These are phyloP conservation scores for Pedionomus torquatus DNA, from an alignment of 2,113 vertebrate species.

Conservation along the genomic window DNA sequence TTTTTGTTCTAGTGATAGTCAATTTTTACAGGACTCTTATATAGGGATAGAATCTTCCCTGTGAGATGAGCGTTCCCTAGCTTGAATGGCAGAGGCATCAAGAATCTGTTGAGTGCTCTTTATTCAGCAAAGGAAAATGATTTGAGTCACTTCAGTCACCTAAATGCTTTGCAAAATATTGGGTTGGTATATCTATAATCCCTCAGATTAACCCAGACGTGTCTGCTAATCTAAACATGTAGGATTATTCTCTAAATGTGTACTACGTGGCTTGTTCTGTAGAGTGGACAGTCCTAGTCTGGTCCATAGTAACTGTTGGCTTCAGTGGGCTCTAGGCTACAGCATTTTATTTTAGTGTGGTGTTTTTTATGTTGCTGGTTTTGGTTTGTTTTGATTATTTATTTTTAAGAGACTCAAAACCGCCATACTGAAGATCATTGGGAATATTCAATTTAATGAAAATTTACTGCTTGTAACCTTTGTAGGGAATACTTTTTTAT, in stretches of 20 bases:
- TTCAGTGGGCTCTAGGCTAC: not conserved
- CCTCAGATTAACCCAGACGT: constrained; percentile 1
- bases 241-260: not conserved
- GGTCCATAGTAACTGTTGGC: not conserved
- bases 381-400: not conserved
- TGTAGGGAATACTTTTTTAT: not conserved
- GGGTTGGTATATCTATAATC: constrained; percentile 42
- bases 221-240: constrained; percentile 2
- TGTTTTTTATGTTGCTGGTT: not conserved
- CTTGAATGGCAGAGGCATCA: constrained; percentile 47
- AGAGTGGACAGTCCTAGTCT: not conserved
- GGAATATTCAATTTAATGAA: not conserved
- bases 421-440: not conserved
- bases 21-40: constrained; percentile 42
- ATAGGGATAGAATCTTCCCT: constrained; percentile 26
- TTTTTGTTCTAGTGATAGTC: constrained; percentile 52
- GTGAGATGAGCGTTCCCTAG: constrained; percentile 7
- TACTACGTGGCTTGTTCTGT: not conserved
- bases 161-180: constrained; percentile 43
- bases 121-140: constrained; percentile 35
- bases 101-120: constrained; percentile 36
- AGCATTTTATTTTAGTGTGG: not conserved
- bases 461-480: not conserved
- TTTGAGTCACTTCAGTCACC: constrained; percentile 43
- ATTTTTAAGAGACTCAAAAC: not conserved